Percentiles rank a stretch among this genome's conserved stretches.
phyloP scores from a whole-genome alignment of 2,797 vertebrate genomes.

The Characodon lateralis region DNA sequence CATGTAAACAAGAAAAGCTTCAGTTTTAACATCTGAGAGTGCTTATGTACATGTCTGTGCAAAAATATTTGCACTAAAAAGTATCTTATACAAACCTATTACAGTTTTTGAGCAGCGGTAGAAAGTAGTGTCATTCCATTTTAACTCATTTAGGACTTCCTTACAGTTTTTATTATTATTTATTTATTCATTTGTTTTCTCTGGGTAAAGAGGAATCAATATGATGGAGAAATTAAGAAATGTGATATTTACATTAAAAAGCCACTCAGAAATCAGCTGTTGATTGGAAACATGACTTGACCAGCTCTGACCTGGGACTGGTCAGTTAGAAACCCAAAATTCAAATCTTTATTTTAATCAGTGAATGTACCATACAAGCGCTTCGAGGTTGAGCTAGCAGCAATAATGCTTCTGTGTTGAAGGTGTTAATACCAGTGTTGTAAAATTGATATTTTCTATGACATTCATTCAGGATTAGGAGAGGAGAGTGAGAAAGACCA shows the following conservation, averaged over 20 bases:
- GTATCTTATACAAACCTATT: no score
- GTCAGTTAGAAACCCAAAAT: neutral
- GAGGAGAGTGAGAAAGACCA: neutral
- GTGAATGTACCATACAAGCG: neutral
- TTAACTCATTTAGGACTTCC: neutral
- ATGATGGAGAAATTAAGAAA: no score
- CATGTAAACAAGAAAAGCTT: slow-evolving; percentile 16
- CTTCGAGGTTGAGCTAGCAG: neutral
- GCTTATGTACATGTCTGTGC: neutral
- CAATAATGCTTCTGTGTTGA: neutral
- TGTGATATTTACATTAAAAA: neutral
- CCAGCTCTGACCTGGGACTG: neutral
- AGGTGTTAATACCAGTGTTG: neutral
- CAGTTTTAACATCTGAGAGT: slow-evolving; percentile 27
- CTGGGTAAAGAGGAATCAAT: no score
- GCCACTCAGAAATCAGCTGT: neutral
- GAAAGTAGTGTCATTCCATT: neutral
- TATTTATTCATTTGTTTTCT: no score
- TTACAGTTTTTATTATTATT: neutral
- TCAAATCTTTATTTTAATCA: neutral
- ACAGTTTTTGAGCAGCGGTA: neutral
- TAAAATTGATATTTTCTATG: neutral
- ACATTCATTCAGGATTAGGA: neutral
- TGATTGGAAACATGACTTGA: neutral
- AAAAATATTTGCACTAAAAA: neutral